These are phyloP conservation scores for Tursiops truncatus DNA, from an alignment of 2,113 vertebrate genomes.

Conservation along the genomic window DNA sequence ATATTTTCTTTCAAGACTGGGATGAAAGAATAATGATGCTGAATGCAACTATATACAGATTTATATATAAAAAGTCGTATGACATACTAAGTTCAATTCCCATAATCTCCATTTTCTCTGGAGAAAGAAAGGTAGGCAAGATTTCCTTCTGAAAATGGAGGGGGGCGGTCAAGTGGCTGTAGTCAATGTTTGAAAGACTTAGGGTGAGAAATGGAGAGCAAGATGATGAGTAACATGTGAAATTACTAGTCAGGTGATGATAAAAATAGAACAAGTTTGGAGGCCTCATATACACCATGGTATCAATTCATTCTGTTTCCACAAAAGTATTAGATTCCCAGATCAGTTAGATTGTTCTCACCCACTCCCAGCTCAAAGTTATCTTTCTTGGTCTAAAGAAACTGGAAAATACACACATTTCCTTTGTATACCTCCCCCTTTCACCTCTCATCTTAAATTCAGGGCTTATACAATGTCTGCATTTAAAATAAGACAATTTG, in stretches of 20 bases:
- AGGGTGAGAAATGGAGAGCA: background rate
- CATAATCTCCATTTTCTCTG: background rate
- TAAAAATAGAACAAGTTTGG: background rate
- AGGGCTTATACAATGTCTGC: background rate
- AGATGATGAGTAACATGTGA: background rate
- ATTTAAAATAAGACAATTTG: background rate
- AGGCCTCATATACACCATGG: background rate
- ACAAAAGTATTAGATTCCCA: background rate
- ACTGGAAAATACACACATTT: background rate
- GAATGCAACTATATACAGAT: background rate
- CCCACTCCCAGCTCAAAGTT: background rate
- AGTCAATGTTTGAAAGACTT: background rate
- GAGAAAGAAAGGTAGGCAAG: background rate
- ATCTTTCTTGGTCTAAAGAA: background rate
- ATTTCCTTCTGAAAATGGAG: background rate
- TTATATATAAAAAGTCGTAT: background rate
- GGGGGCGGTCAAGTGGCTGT: no score
- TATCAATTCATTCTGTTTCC: background rate
- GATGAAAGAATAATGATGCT: background rate
- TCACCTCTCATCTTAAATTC: background rate
- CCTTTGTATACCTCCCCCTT: background rate
- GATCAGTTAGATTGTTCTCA: background rate
- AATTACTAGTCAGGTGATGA: background rate
- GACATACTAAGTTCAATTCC: background rate
- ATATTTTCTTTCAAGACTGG: background rate